Percentiles rank a stretch among this genome's conserved stretches.
phyloP scores from a whole-genome alignment of 2,797 vertebrate species.

The Mormyrus hasselquistii region DNA sequence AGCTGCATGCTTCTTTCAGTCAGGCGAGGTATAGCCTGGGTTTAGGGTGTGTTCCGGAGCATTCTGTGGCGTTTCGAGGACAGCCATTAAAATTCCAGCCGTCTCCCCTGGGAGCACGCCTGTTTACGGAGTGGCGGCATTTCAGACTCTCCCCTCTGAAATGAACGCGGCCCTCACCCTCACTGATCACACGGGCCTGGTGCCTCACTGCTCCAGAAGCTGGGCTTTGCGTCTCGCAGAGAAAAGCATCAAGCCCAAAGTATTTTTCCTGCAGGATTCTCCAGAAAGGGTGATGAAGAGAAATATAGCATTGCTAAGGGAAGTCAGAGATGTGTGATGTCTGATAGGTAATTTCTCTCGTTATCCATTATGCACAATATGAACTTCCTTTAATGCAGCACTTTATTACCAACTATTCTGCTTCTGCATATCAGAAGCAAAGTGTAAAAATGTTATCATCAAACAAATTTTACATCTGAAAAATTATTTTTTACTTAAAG shows the following conservation, averaged over 20 bases:
- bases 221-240: background rate
- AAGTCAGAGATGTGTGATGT: background rate
- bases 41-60: slow-evolving; percentile 20
- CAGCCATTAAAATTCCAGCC: slow-evolving; percentile 34
- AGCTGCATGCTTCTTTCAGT: background rate
- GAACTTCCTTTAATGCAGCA: background rate
- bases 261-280: slow-evolving; percentile 26
- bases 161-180: slow-evolving; percentile 34
- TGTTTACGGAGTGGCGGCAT: slow-evolving; percentile 28
- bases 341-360: background rate
- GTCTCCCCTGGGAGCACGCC: slow-evolving; percentile 28
- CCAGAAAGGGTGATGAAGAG: slow-evolving; percentile 4
- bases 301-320: background rate
- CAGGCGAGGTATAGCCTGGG: background rate
- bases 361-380: background rate
- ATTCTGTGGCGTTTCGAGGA: slow-evolving; percentile 33
- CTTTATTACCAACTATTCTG: background rate
- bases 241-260: background rate
- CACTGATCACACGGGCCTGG: slow-evolving; percentile 4
- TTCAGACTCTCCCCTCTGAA: slow-evolving; percentile 29
- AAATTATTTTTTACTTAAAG: background rate
- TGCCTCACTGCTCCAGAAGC: slow-evolving; percentile 19
- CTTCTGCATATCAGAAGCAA: background rate
- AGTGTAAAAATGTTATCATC: background rate
- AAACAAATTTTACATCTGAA: background rate